These are phyloP conservation scores for Lumbricus terrestris DNA, from an alignment of 2,888 invertebrate species.

Conservation along the genomic window DNA sequence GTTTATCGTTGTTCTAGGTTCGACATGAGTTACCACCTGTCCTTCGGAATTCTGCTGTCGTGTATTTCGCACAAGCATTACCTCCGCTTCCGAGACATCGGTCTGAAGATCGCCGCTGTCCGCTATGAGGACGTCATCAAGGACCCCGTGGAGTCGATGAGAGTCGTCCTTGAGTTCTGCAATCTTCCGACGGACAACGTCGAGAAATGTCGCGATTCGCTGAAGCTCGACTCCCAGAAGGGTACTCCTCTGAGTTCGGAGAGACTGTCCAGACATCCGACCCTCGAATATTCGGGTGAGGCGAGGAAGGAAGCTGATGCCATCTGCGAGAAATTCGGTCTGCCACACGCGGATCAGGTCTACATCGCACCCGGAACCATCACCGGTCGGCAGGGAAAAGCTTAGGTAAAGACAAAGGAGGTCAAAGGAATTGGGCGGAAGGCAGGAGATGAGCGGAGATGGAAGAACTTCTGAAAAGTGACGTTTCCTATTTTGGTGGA, in stretches of 20 bases:
- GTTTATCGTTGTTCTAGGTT: neutral
- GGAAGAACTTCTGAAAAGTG: neutral
- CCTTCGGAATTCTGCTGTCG: slow-evolving; percentile 23
- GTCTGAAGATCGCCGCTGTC: slow-evolving; percentile 25
- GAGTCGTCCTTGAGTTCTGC: slow-evolving; percentile 28
- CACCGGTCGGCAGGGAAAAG: neutral
- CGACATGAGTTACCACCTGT: slow-evolving; percentile 20
- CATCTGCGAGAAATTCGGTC: slow-evolving; percentile 19
- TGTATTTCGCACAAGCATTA: slow-evolving; percentile 24
- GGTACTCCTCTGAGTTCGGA: slow-evolving; percentile 21
- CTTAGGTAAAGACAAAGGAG: neutral
- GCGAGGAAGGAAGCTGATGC: slow-evolving; percentile 18
- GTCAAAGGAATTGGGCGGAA: neutral
- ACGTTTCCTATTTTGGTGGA: no score
- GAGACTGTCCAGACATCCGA: neutral
- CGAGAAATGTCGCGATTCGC: slow-evolving; percentile 15
- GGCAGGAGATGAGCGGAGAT: neutral
- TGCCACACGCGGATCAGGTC: slow-evolving; percentile 22
- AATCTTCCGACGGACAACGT: slow-evolving; percentile 20
- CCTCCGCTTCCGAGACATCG: slow-evolving; percentile 11
- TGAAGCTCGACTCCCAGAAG: slow-evolving; percentile 31
- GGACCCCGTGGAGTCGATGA: slow-evolving; percentile 12
- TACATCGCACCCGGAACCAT: slow-evolving; percentile 21
- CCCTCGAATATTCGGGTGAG: slow-evolving; percentile 13
- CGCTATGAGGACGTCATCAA: slow-evolving; percentile 14